Base-by-base conservation (phyloP, 1,140 invertebrate genomes). In the Planococcus citri region DNA sequence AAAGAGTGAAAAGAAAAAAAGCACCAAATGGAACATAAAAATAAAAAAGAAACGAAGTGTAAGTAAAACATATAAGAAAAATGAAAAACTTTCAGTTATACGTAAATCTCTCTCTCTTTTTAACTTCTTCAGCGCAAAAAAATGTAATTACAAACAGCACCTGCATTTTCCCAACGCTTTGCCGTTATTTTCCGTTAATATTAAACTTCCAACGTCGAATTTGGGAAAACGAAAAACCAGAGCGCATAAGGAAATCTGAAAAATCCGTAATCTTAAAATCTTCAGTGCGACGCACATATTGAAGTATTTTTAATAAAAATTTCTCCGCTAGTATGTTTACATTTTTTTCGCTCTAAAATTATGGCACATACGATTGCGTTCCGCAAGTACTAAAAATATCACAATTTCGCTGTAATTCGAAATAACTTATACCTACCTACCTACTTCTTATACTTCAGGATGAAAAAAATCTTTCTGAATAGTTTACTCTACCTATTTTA, bases 111-210 rank as follows among this genome's bases (percentile, higher is more conserved):
- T 51, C n/a, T n/a, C 41, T n/a, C 41, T 51, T 51, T 51, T 51
- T 51, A 51, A 51, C 41, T 51, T 17, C 60, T 64, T 25, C 22
- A 25, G 25, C 21, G 25, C 10, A 64, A 64, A 64, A 64, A 64
- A 27, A 64, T 20, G 60, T 64, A 64, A 64, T 64, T 64, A 64
- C 60, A 27, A 64, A 64, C 60, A 64, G 60, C 60, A 64, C 60
- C 60, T 64, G 60, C 60, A 64, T 64, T 64, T 64, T 64, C 60
- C 22, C 60, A 64, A 64, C 60, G 60, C 60, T 64, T 64, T 64
- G 10, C 21, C 21, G 21, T 9, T 64, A 24, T 25, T 64, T 27
- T 25, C 25, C 22, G 60, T 64, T 25, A 64, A 64, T 64, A 64
- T 64, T 64, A 64, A 51, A 51, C 41, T 51, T 51, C 41, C 41